A percentile compares a stretch with the other conserved stretches of the same genome.
Conservation (phyloP, 2,113 vertebrate genomes). For the Emydocephalus ijimae region DNA sequence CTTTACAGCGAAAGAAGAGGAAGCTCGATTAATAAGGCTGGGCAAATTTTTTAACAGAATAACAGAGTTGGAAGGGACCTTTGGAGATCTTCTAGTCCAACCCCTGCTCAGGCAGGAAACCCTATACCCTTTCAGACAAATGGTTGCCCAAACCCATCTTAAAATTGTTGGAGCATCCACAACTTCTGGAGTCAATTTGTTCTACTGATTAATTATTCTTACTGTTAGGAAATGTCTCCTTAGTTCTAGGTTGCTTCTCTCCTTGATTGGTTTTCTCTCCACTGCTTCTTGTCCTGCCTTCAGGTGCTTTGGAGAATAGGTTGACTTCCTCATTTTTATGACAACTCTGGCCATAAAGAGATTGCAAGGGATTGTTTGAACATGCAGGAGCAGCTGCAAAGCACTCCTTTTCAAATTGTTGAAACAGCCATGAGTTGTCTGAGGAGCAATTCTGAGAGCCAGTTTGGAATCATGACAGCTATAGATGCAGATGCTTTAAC, state of each 20-base stretch:
- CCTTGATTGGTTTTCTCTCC: no score
- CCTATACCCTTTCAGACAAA: no score
- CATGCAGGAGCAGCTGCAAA: neutral
- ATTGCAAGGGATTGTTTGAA: neutral
- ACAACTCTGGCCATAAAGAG: no score
- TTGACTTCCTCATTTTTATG: no score
- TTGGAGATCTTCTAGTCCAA: neutral
- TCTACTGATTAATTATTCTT: no score
- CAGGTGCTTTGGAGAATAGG: no score
- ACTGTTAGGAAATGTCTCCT: no score
- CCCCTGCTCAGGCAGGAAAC: neutral
- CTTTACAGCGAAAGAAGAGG: slow-evolving; percentile 50
- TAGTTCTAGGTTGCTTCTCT: no score
- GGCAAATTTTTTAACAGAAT: neutral
- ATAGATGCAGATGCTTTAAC: neutral
- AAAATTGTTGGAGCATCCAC: no score
- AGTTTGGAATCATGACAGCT: neutral
- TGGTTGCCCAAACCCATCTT: no score
- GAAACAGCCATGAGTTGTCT: neutral
- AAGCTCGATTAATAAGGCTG: slow-evolving; percentile 26
- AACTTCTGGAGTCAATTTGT: no score
- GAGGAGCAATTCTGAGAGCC: neutral
- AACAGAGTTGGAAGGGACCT: neutral
- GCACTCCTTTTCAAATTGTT: neutral
- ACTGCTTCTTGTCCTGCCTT: no score